Evolutionary conservation across 1,140 invertebrate species (phyloP).

Genomic region (Schlechtendalia chinensis): DNA sequence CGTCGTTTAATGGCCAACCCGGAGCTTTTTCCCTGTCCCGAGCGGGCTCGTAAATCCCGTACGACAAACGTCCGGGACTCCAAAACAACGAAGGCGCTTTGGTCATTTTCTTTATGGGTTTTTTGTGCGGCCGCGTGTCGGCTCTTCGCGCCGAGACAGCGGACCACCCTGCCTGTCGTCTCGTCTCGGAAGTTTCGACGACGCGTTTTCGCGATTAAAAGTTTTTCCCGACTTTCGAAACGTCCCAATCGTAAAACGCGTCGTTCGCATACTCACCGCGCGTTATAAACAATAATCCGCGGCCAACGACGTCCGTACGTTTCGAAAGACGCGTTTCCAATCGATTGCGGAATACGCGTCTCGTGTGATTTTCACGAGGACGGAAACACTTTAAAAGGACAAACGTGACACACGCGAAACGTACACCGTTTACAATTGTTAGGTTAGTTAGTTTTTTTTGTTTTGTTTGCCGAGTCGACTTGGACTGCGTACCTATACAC

Average conservation of each 20-base stretch:
- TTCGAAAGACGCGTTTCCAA: too few species aligned
- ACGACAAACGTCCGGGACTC: slow-evolving; percentile 17
- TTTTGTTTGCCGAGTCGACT: too few species aligned
- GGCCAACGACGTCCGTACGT: too few species aligned
- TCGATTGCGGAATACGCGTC: too few species aligned
- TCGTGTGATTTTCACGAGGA: too few species aligned
- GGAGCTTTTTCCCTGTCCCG: slow-evolving; percentile 6
- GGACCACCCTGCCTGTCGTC: not conserved
- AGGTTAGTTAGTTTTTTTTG: too few species aligned
- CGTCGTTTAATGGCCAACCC: slow-evolving; percentile 25
- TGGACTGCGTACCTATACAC: too few species aligned
- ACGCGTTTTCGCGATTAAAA: slow-evolving; percentile 3
- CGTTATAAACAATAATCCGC: too few species aligned
- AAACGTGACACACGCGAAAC: too few species aligned
- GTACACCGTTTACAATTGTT: too few species aligned
- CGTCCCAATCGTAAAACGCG: not conserved
- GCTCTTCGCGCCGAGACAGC: not conserved
- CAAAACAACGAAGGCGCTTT: slow-evolving; percentile 25
- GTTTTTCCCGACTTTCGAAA: slow-evolving; percentile 23
- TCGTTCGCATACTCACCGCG: too few species aligned
- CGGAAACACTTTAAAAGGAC: too few species aligned
- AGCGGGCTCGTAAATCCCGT: slow-evolving; percentile 33
- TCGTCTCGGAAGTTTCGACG: not conserved
- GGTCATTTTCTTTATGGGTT: slow-evolving; percentile 39
- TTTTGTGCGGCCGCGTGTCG: slow-evolving; percentile 25